Conservation (phyloP, 2,888 invertebrate genomes). For the Papilio protenor region DNA sequence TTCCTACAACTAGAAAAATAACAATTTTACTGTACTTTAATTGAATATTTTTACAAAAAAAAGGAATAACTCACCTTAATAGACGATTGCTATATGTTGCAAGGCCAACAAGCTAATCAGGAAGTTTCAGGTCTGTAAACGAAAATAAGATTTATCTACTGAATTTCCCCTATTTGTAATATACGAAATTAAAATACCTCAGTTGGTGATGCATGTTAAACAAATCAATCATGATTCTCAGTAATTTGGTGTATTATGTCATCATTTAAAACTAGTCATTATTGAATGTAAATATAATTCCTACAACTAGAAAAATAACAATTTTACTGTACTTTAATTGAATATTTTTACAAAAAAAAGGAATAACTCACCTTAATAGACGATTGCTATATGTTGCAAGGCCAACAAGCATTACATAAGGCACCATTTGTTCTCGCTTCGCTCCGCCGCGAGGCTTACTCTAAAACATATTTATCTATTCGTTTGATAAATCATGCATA, state of each 20-base stretch:
- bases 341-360: too few relatives aligned
- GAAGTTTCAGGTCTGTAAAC: background rate
- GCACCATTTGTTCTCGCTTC: conserved; percentile 69
- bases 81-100: background rate
- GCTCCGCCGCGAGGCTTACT: conserved; percentile 51
- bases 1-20: too few relatives aligned
- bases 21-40: too few relatives aligned
- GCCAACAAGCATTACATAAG: conserved; percentile 79
- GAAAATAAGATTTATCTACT: background rate
- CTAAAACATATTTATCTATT: conserved; percentile 80
- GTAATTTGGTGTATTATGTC: too few relatives aligned
- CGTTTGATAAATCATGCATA: conserved; percentile 77
- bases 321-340: too few relatives aligned
- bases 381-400: too few relatives aligned
- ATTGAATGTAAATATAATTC: too few relatives aligned
- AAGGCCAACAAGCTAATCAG: background rate
- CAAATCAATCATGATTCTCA: conserved; percentile 77
- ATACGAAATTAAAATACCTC: conserved; percentile 52
- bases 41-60: too few relatives aligned
- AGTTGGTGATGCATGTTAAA: conserved; percentile 83
- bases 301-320: too few relatives aligned
- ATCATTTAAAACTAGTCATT: too few relatives aligned
- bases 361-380: too few relatives aligned
- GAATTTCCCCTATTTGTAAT: background rate
- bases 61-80: background rate